Evolutionary conservation across 1,140 invertebrate species (phyloP), one percentile per base, ranked within the genome.

Genomic region (Glomeris maerens): DNA sequence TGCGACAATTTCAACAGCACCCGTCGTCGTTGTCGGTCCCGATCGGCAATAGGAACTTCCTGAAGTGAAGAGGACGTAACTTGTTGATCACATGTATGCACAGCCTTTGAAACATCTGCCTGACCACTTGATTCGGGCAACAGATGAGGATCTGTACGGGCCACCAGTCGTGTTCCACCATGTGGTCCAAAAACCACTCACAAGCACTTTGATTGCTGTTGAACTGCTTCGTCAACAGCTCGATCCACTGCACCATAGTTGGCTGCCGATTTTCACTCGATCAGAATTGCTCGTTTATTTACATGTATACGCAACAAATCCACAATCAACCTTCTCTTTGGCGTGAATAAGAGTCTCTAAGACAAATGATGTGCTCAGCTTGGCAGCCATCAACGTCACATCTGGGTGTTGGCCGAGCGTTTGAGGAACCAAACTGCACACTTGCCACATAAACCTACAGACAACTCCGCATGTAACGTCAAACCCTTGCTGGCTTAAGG

Each of bases 331-430:
- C 74, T 94, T 94, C 68, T 96, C 91, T 68, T 94, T 94, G 20
- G 90, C 87, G 66, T 95, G 90, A 65, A 96, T 94, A 57, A 94
- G 88, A 0, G 89, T 94, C 70, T 95, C 91, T 49, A 95, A 81
- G 55, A 95, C 91, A 68, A 96, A 96, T 0, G 87, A 88, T 0
- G 88, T 87, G 1, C 88, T 88, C 4, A 96, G 69, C 56, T 91
- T 80, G 0, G 88, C 84, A 0, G 88, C 82, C 56, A 87, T 77
- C 54, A 90, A 78, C 0, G 84, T 83, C 25, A 92, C 79, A 56
- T 86, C 81, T 1, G 81, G 76, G 22, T 59, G 58, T 52, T 80
- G 73, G 20, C 86, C 68, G 41, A 95, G 67, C 0, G 86, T 89
- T 62, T 89, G 84, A 1, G 90, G 89, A 61, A 94, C 86, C 57